Conservation (phyloP, 2,888 invertebrate genomes). For the Drosophila nr. fundita region DNA sequence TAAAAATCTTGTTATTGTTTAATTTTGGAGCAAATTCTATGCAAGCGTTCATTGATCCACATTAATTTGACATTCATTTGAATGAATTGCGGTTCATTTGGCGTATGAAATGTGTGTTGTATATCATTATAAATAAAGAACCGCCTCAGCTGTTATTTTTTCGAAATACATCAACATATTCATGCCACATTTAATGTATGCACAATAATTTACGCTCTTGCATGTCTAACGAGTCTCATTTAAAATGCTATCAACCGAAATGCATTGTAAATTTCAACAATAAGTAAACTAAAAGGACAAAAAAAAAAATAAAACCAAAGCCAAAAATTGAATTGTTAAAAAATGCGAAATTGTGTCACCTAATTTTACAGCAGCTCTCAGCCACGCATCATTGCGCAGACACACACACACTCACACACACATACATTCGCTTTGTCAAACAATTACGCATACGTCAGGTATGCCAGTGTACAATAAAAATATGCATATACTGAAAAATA, state of each 20-base stretch:
- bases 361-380: slow-evolving; percentile 68
- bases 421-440: slow-evolving; percentile 8
- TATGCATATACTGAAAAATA: slow-evolving; percentile 24
- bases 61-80: slow-evolving; percentile 13
- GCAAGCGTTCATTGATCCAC: not conserved
- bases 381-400: slow-evolving; percentile 59
- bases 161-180: slow-evolving; percentile 9
- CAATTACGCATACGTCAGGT: slow-evolving; percentile 54
- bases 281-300: slow-evolving; percentile 9
- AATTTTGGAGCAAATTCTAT: not conserved
- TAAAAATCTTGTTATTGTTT: not conserved
- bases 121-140: slow-evolving; percentile 10
- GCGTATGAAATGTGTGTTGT: not conserved
- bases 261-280: slow-evolving; percentile 56
- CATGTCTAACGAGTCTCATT: slow-evolving; percentile 50
- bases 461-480: slow-evolving; percentile 10
- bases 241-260: slow-evolving; percentile 66
- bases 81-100: slow-evolving; percentile 15
- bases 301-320: slow-evolving; percentile 19
- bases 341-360: slow-evolving; percentile 74
- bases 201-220: slow-evolving; percentile 39
- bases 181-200: slow-evolving; percentile 37
- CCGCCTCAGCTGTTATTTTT: not conserved
- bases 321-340: slow-evolving; percentile 27
- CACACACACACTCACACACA: not conserved